Evolutionary conservation across 2,888 invertebrate genomes (phyloP).

Genomic region (Bombylius major): DNA sequence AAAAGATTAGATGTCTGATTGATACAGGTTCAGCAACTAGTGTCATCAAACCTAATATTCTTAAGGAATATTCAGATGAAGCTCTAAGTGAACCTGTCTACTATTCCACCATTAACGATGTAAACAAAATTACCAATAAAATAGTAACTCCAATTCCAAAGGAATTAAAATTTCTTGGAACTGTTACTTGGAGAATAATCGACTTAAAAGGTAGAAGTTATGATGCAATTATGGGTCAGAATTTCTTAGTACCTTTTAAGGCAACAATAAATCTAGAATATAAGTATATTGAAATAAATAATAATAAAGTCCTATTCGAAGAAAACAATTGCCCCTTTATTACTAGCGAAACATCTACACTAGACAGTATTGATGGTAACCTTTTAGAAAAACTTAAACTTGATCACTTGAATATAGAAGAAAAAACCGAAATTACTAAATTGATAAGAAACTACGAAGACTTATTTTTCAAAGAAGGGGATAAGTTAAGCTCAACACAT

Average conservation of each 20-base stretch:
- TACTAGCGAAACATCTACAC: neutral
- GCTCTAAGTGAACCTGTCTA: neutral
- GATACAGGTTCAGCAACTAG: conserved; percentile 1
- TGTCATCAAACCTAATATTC: conserved; percentile 1
- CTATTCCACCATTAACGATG: conserved; percentile 10
- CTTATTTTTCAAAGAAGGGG: conserved; percentile 8
- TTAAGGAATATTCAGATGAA: neutral
- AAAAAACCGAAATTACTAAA: neutral
- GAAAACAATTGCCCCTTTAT: neutral
- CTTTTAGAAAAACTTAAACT: neutral
- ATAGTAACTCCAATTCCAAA: conserved; percentile 10
- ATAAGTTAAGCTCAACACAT: conserved; percentile 7
- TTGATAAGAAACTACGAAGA: conserved; percentile 5
- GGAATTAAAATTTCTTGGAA: conserved; percentile 11
- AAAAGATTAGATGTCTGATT: conserved; percentile 2
- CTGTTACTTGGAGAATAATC: conserved; percentile 10
- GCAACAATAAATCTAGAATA: neutral
- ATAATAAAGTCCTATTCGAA: neutral
- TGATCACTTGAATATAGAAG: neutral
- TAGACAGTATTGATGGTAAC: neutral
- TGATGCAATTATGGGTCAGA: conserved; percentile 1
- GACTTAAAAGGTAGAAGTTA: conserved; percentile 4
- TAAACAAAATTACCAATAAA: conserved; percentile 10
- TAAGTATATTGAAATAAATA: neutral
- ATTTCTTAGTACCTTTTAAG: neutral